Evolutionary conservation across 1,140 invertebrate species (phyloP).

Genomic region (Grapholita molesta): DNA sequence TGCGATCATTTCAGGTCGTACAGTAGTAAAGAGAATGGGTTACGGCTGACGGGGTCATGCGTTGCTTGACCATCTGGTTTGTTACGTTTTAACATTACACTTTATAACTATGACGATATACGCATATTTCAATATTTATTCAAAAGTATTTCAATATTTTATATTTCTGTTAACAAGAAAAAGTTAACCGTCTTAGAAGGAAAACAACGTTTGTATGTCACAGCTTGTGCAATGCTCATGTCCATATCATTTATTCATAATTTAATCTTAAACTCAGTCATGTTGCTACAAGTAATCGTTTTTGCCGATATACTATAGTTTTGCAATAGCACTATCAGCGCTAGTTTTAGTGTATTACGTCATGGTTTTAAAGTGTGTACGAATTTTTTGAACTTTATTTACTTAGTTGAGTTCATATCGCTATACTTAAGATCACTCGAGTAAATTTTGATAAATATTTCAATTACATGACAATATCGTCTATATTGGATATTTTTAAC

Average conservation of each 20-base stretch:
- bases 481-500: neutral
- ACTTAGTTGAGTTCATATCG: neutral
- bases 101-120: constrained; percentile 29
- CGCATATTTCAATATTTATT: neutral
- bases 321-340: neutral
- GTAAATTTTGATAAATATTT: neutral
- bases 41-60: constrained; percentile 57
- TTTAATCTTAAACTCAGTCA: too few species aligned
- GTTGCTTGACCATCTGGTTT: constrained; percentile 71
- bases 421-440: neutral
- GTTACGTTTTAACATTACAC: constrained; percentile 57
- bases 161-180: neutral
- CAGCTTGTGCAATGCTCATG: too few species aligned
- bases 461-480: neutral
- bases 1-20: constrained; percentile 70
- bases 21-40: constrained; percentile 57
- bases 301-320: neutral
- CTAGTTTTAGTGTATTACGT: neutral
- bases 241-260: too few species aligned
- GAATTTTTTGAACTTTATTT: neutral
- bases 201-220: too few species aligned
- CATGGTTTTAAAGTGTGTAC: neutral
- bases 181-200: neutral
- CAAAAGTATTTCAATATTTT: too few species aligned
- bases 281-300: neutral